Evolutionary conservation across 1,140 invertebrate species (phyloP).

Genomic region (Parasteatoda tepidariorum): DNA sequence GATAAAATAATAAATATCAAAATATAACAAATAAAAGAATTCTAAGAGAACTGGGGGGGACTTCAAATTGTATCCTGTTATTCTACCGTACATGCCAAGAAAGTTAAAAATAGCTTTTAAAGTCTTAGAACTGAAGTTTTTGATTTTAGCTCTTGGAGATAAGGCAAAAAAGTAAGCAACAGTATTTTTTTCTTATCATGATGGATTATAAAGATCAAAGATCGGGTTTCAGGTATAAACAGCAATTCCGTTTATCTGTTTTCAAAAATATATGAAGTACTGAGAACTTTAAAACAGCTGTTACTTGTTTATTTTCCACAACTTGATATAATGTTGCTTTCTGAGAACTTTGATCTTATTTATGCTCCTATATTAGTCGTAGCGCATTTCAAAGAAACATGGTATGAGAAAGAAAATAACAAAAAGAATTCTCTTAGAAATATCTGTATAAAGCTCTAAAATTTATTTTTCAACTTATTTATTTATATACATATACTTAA

Average conservation of each 20-base stretch:
- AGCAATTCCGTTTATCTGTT: slow-evolving; percentile 10
- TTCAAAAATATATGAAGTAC: slow-evolving; percentile 12
- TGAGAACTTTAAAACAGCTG: slow-evolving; percentile 34
- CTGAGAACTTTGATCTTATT: slow-evolving; percentile 29
- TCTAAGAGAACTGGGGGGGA: no score
- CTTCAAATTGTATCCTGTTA: no score
- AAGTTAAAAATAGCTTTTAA: no score
- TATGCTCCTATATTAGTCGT: neutral
- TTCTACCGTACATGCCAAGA: no score
- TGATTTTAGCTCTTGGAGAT: neutral
- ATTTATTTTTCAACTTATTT: no score
- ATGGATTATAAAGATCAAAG: slow-evolving; percentile 6
- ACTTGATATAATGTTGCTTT: neutral
- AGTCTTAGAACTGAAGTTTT: neutral
- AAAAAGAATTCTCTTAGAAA: no score
- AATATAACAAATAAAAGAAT: no score
- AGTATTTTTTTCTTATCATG: slow-evolving; percentile 26
- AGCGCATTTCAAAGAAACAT: no score
- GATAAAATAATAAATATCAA: no score
- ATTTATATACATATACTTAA: no score
- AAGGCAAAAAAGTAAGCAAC: slow-evolving; percentile 4
- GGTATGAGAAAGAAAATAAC: no score
- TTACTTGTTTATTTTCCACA: slow-evolving; percentile 12
- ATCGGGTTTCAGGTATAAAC: slow-evolving; percentile 20
- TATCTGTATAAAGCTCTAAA: no score